Conservation (phyloP, 2,797 vertebrate species). For the Hirundo rustica region DNA sequence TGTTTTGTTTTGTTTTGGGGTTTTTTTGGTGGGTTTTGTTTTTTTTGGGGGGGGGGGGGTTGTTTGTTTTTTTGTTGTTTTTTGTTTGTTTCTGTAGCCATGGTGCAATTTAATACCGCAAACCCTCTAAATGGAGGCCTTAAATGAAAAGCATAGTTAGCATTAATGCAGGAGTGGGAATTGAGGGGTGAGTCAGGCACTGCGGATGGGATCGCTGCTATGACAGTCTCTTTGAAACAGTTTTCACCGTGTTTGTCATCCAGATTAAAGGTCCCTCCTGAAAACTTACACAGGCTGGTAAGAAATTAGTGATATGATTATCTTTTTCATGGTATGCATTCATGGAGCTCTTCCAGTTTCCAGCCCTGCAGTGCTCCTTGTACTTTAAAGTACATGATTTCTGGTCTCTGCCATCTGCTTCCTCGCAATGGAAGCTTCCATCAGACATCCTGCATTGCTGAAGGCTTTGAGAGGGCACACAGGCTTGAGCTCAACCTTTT, state of each 20-base stretch:
- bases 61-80: too few relatives aligned
- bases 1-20: too few relatives aligned
- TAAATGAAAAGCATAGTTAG: slow-evolving; percentile 55
- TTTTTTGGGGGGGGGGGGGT: too few relatives aligned
- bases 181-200: slow-evolving; percentile 49
- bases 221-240: slow-evolving; percentile 45
- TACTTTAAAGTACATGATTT: neutral
- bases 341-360: neutral
- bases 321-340: neutral
- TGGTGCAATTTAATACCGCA: neutral
- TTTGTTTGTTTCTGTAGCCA: neutral
- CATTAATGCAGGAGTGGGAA: slow-evolving; percentile 41
- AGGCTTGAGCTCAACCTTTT: neutral
- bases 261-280: slow-evolving; percentile 46
- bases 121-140: slow-evolving; percentile 1
- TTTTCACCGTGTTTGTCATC: slow-evolving; percentile 6
- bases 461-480: neutral
- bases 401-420: neutral
- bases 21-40: too few relatives aligned
- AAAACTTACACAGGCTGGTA: slow-evolving; percentile 19
- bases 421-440: neutral
- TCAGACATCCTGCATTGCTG: neutral
- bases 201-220: slow-evolving; percentile 14
- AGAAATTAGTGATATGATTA: slow-evolving; percentile 25
- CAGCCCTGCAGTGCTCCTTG: neutral